Evolutionary conservation across 2,113 vertebrate species (phyloP).

Genomic region (Anseranas semipalmata): DNA sequence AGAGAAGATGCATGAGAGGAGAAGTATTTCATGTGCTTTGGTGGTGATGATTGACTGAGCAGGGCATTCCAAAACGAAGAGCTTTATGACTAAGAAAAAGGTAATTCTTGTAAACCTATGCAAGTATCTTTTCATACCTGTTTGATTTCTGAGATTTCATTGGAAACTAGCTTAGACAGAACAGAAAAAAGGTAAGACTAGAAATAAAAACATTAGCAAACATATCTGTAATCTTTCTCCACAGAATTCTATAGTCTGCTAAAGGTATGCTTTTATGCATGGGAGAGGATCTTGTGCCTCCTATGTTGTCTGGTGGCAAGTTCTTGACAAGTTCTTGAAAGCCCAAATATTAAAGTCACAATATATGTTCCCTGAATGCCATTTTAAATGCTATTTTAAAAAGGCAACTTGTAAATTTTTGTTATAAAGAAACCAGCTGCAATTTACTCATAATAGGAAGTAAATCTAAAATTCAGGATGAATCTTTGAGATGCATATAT

Average conservation of each 20-base stretch:
- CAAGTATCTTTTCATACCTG: accelerated
- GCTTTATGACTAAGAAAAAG: neutral
- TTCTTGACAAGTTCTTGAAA: neutral
- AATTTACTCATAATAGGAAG: neutral
- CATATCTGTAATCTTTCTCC: neutral
- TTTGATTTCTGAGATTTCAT: neutral
- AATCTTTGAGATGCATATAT: neutral
- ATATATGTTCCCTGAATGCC: neutral
- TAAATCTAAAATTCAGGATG: neutral
- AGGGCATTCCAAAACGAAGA: neutral
- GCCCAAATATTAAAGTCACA: neutral
- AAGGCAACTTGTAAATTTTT: neutral
- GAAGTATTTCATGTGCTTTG: neutral
- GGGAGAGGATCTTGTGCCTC: neutral
- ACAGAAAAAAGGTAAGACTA: neutral
- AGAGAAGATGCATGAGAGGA: neutral
- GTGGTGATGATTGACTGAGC: neutral
- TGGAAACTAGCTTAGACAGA: neutral
- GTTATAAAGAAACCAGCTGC: neutral
- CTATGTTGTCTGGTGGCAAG: neutral
- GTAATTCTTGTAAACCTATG: neutral
- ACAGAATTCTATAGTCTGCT: neutral
- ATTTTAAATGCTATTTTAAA: neutral
- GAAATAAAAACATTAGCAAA: neutral
- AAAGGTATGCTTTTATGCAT: neutral